Base-by-base conservation (phyloP, 2,888 invertebrate genomes). In the Drosophila subsilvestris region DNA sequence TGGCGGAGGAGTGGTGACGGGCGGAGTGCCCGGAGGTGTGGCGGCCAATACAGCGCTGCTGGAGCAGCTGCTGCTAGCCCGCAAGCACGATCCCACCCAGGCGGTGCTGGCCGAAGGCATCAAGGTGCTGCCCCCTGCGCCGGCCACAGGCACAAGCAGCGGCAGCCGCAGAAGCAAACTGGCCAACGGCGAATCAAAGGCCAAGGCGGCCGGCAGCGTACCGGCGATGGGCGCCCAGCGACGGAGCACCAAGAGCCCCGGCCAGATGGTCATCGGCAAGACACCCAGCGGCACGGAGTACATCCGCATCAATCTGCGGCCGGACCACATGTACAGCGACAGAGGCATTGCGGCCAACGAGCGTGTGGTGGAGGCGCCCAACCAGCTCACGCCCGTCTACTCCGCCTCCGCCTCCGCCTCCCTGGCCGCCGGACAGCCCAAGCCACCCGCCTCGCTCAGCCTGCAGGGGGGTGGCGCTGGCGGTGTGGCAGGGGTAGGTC, bases 281-380 rank as follows among this genome's bases (percentile, higher is more conserved):
- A 92, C 91, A 9, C 85, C 91, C 8, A 90, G 90, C 48, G 92
- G 92, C 62, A 92, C 94, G 0, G 93, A 94, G 69, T 94, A 94
- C 76, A 94, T 95, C 75, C 93, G 95, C 67, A 95, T 95, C 70
- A 95, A 95, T 90, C 91, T 96, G 50, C 96, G 95, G 84, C 96
- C 96, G 0, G 96, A 96, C 89, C 94, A 95, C 53, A 94, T 95
- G 90, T 96, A 96, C 86, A 94, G 94, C 60, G 92, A 93, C 73
- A 92, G 93, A 71, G 94, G 93, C 53, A 91, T 93, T n/a, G 93
- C 92, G 74, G 86, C 90, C 76, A 92, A 90, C 77, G 91, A 89
- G 68, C 90, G 80, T 67, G 79, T 92, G 8, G 86, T 92, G 1
- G 92, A 92, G 65, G 89, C 90, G 3, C 76, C 90, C 18, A 88